A percentile compares a stretch with the other conserved stretches of the same genome.
Conservation (phyloP, 2,113 vertebrate genomes). For the Pionites leucogaster region DNA sequence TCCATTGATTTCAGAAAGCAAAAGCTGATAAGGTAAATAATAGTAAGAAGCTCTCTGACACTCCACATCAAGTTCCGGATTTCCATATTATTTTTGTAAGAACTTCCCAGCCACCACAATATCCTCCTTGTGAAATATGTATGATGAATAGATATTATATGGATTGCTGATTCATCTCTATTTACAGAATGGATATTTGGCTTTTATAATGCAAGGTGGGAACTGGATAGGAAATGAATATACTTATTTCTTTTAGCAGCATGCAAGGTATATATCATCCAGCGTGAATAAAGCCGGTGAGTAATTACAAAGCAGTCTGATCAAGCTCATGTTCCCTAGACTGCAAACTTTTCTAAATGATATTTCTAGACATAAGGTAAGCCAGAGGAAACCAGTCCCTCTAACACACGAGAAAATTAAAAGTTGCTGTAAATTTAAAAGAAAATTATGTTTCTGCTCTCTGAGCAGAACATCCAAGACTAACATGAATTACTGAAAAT, state of each 20-base stretch:
- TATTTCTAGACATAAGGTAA: conserved; percentile 27
- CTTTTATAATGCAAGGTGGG: conserved; percentile 76
- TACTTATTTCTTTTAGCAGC: conserved; percentile 67
- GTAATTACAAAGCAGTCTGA: conserved; percentile 70
- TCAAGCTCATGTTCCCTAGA: conserved; percentile 58
- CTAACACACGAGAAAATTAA: neutral
- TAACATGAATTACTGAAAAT: conserved; percentile 30
- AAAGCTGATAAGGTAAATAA: conserved; percentile 89
- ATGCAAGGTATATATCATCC: conserved; percentile 53
- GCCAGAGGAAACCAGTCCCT: neutral
- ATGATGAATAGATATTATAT: conserved; percentile 85
- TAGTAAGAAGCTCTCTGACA: conserved; percentile 85
- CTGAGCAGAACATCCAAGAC: conserved; percentile 4
- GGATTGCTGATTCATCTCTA: conserved; percentile 86
- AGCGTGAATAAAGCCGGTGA: conserved; percentile 60
- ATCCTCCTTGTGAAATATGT: conserved; percentile 86
- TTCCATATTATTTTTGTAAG: conserved; percentile 87
- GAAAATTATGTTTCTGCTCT: conserved; percentile 9
- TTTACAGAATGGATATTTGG: conserved; percentile 76
- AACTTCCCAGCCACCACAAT: conserved; percentile 81
- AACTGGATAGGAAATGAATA: conserved; percentile 70
- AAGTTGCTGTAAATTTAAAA: conserved; percentile 48
- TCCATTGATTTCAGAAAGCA: conserved; percentile 88
- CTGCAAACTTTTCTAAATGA: conserved; percentile 62
- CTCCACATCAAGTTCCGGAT: conserved; percentile 84